These are phyloP conservation scores for Cotesia typhae DNA, from an alignment of 1,140 invertebrate genomes.

Conservation along the genomic window DNA sequence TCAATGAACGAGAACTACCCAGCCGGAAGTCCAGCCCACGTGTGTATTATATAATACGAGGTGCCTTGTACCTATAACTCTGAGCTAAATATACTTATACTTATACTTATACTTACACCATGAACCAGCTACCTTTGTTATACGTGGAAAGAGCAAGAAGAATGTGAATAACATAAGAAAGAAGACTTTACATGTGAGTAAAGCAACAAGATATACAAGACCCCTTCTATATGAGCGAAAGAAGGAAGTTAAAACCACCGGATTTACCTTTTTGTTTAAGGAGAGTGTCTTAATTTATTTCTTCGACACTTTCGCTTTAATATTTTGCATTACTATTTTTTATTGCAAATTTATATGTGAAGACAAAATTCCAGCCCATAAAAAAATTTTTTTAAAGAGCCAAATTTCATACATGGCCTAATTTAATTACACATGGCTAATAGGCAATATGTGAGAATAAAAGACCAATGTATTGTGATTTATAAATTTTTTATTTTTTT, in stretches of 20 bases:
- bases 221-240: not conserved
- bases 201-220: constrained; percentile 25
- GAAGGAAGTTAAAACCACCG: not conserved
- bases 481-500: too few species aligned
- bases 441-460: too few species aligned
- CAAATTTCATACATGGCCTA: too few species aligned
- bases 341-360: too few species aligned
- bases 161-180: constrained; percentile 4
- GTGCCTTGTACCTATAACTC: too few species aligned
- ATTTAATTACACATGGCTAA: too few species aligned
- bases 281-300: constrained; percentile 1
- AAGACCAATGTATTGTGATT: too few species aligned
- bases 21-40: constrained; percentile 33
- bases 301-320: not conserved
- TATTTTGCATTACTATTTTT: too few species aligned
- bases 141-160: constrained; percentile 33
- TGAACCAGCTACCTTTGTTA: constrained; percentile 28
- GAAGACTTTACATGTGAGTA: not conserved
- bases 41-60: constrained; percentile 4
- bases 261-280: too few species aligned
- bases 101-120: not conserved
- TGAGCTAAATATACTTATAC: too few species aligned
- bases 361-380: too few species aligned
- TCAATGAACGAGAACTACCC: constrained; percentile 30
- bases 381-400: too few species aligned